Evolutionary conservation across 1,140 invertebrate species (phyloP).

Genomic region (Macrostomum lignano): DNA sequence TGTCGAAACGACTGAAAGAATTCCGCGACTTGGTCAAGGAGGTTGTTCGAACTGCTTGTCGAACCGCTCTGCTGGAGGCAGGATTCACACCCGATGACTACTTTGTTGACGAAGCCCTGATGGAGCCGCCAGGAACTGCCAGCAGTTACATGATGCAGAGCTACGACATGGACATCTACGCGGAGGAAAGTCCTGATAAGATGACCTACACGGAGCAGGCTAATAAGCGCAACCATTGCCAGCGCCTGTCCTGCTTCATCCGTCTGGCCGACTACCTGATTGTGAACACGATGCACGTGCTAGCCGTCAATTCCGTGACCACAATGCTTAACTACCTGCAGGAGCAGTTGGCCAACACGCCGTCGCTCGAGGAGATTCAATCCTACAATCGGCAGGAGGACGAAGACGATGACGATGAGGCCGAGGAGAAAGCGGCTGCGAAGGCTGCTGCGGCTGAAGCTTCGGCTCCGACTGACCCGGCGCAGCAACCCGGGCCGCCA

Average conservation of each 20-base stretch:
- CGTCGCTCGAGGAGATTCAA: conserved; percentile 23
- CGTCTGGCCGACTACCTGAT: conserved; percentile 43
- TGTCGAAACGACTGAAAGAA: conserved; percentile 31
- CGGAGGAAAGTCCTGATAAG: conserved; percentile 30
- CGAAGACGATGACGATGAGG: conserved; percentile 8
- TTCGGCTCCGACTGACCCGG: no score
- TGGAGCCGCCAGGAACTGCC: conserved; percentile 13
- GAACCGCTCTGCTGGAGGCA: conserved; percentile 38
- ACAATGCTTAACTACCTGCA: conserved; percentile 34
- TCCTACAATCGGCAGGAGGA: conserved; percentile 11
- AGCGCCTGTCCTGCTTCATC: conserved; percentile 38
- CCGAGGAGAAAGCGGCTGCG: background rate
- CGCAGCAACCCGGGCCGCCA: no score
- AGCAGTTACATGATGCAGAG: conserved; percentile 18
- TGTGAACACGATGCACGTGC: conserved; percentile 36
- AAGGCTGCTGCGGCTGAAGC: background rate
- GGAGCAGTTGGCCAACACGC: conserved; percentile 33
- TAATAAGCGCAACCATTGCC: conserved; percentile 44
- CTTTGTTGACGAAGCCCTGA: conserved; percentile 17
- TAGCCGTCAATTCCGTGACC: conserved; percentile 37
- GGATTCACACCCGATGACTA: conserved; percentile 41
- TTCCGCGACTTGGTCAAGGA: conserved; percentile 35
- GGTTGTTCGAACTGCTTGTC: conserved; percentile 38
- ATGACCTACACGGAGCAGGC: conserved; percentile 52
- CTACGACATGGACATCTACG: conserved; percentile 30